A percentile compares a stretch with the other conserved stretches of the same genome.
These are phyloP conservation scores for Dynastes grantii DNA, from an alignment of 2,888 invertebrate species.

Conservation along the genomic window DNA sequence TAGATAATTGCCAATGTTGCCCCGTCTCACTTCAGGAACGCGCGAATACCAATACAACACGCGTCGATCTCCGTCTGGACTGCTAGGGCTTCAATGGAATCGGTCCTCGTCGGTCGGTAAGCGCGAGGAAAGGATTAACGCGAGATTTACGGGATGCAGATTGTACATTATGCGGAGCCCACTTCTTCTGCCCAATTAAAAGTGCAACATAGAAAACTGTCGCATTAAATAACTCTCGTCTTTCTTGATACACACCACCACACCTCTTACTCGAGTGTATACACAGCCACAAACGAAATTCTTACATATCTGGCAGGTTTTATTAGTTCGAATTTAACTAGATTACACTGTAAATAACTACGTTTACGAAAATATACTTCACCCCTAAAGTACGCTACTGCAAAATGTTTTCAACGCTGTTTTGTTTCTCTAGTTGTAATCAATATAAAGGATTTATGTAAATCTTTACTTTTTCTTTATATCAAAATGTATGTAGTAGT, in stretches of 20 bases:
- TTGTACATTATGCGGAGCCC: slow-evolving; percentile 64
- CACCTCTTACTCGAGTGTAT: slow-evolving; percentile 55
- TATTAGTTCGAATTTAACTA: too few relatives aligned
- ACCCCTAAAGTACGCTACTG: too few relatives aligned
- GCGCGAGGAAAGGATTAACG: slow-evolving; percentile 55
- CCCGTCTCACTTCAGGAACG: slow-evolving; percentile 44
- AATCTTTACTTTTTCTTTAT: too few relatives aligned
- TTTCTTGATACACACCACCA: slow-evolving; percentile 61
- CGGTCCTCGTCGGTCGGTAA: slow-evolving; percentile 39
- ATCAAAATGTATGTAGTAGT: too few relatives aligned
- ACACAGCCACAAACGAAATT: slow-evolving; percentile 48
- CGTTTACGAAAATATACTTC: too few relatives aligned
- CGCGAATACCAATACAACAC: slow-evolving; percentile 52
- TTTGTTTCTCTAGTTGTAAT: too few relatives aligned
- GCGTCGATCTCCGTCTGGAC: slow-evolving; percentile 43
- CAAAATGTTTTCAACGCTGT: too few relatives aligned
- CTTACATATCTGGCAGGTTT: slow-evolving; percentile 18
- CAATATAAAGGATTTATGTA: too few relatives aligned
- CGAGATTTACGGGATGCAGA: slow-evolving; percentile 60
- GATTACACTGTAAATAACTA: too few relatives aligned
- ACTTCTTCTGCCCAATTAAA: slow-evolving; percentile 66
- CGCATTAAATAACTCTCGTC: slow-evolving; percentile 64
- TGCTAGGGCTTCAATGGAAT: slow-evolving; percentile 25
- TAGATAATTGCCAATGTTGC: slow-evolving; percentile 53
- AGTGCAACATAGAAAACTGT: slow-evolving; percentile 64